These are phyloP conservation scores for Channa striata DNA, from an alignment of 2,797 vertebrate species.

Conservation along the genomic window DNA sequence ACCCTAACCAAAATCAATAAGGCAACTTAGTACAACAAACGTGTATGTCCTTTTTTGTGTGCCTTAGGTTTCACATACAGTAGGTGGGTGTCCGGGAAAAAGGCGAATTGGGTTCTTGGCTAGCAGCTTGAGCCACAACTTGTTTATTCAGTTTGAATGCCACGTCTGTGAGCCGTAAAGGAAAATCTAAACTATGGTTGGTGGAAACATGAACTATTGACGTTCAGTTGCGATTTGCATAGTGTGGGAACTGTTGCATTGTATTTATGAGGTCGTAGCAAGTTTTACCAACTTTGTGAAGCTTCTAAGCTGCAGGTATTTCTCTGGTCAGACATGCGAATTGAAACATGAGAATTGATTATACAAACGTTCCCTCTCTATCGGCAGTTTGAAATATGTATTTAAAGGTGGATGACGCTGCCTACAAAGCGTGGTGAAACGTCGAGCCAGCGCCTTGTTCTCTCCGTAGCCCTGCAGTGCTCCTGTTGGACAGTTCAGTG, in stretches of 20 bases:
- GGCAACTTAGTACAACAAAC: neutral
- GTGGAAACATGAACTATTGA: neutral
- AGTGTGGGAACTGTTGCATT: constrained; percentile 2
- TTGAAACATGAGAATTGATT: constrained; percentile 5
- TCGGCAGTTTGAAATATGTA: neutral
- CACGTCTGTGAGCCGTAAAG: neutral
- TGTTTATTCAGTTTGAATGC: neutral
- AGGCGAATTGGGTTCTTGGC: neutral
- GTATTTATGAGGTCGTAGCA: constrained; percentile 7
- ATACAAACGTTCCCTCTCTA: neutral
- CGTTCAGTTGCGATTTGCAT: neutral
- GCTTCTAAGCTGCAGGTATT: neutral
- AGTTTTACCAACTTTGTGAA: neutral
- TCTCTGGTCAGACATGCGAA: neutral
- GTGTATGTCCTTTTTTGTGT: too few species aligned
- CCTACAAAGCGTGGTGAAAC: neutral
- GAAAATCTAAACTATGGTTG: neutral
- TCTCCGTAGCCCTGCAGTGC: constrained; percentile 13
- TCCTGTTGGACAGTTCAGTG: constrained; percentile 14
- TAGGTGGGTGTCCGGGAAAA: too few species aligned
- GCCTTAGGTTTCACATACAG: neutral
- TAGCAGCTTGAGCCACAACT: neutral
- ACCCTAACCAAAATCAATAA: neutral
- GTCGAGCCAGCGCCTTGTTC: neutral
- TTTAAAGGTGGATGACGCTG: neutral